Percentiles rank a stretch among this genome's conserved stretches.
Conservation (phyloP, 2,888 invertebrate species). For the Altica lythri region DNA sequence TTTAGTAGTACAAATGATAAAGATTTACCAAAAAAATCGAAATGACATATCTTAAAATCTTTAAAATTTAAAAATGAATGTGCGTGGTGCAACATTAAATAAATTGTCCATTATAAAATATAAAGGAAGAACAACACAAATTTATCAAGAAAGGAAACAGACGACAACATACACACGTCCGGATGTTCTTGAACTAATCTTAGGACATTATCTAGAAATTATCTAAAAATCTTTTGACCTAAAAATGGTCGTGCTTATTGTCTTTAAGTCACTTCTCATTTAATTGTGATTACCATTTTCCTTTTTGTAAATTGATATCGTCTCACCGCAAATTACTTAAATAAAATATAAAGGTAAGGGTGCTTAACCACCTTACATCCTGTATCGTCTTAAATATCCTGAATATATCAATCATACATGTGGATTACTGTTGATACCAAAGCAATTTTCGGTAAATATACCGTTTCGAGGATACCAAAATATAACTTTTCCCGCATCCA, state of each 20-base stretch:
- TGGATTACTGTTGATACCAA: no score
- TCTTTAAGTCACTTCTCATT: conserved; percentile 13
- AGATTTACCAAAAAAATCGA: no score
- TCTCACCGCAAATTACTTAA: conserved; percentile 39
- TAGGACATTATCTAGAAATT: conserved; percentile 9
- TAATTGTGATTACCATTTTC: conserved; percentile 42
- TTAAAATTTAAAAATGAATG: no score
- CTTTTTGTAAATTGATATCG: conserved; percentile 32
- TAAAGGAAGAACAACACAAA: not conserved
- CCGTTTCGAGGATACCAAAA: no score
- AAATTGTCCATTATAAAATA: no score
- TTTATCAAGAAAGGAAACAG: conserved; percentile 2
- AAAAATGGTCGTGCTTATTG: conserved; percentile 20
- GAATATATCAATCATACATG: conserved; percentile 15
- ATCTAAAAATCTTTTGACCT: conserved; percentile 10
- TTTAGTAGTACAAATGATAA: no score
- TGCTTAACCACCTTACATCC: conserved; percentile 21
- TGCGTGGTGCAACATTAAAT: no score
- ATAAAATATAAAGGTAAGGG: conserved; percentile 17
- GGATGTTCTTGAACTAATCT: conserved; percentile 4
- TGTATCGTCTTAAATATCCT: conserved; percentile 13
- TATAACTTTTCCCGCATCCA: no score
- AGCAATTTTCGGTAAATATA: no score
- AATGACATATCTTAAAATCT: no score
- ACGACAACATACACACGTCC: conserved; percentile 9